phyloP scores from a whole-genome alignment of 2,888 invertebrate genomes.

The Drosophila algonquin region DNA sequence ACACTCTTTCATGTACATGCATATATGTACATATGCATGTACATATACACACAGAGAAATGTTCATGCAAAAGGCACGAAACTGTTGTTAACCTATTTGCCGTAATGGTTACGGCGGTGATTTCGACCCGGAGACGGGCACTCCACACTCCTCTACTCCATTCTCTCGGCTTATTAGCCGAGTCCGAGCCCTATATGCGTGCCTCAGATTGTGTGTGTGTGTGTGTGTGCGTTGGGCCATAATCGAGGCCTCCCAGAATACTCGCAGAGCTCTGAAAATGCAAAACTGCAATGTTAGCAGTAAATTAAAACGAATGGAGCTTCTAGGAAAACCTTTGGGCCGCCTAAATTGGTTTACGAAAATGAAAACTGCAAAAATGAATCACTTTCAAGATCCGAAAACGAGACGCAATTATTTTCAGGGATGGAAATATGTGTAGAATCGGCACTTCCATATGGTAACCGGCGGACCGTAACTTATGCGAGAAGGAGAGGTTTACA shows the following conservation, averaged over 20 bases:
- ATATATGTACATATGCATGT: constrained; percentile 1
- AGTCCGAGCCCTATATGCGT: constrained; percentile 36
- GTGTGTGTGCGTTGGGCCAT: constrained; percentile 6
- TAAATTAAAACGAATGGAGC: constrained; percentile 31
- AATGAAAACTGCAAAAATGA: constrained; percentile 26
- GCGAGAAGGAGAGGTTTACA: neutral
- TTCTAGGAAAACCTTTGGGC: constrained; percentile 30
- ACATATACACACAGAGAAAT: constrained; percentile 27
- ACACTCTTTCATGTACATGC: constrained; percentile 25
- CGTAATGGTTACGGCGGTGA: constrained; percentile 65
- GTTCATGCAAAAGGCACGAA: constrained; percentile 73
- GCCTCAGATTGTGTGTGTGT: constrained; percentile 36
- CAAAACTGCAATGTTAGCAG: constrained; percentile 31
- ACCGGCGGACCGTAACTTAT: neutral
- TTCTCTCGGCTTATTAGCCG: constrained; percentile 45
- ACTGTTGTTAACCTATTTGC: constrained; percentile 78
- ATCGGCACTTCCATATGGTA: constrained; percentile 6
- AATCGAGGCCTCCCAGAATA: constrained; percentile 4
- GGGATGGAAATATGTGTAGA: constrained; percentile 23
- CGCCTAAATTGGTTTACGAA: constrained; percentile 22
- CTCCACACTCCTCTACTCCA: neutral
- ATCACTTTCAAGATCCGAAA: constrained; percentile 34
- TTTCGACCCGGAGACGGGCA: constrained; percentile 45
- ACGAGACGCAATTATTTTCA: constrained; percentile 21
- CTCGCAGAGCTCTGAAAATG: constrained; percentile 9